A percentile compares a stretch with the other conserved stretches of the same genome.
phyloP scores from a whole-genome alignment of 2,113 vertebrate species.

The Morone saxatilis region DNA sequence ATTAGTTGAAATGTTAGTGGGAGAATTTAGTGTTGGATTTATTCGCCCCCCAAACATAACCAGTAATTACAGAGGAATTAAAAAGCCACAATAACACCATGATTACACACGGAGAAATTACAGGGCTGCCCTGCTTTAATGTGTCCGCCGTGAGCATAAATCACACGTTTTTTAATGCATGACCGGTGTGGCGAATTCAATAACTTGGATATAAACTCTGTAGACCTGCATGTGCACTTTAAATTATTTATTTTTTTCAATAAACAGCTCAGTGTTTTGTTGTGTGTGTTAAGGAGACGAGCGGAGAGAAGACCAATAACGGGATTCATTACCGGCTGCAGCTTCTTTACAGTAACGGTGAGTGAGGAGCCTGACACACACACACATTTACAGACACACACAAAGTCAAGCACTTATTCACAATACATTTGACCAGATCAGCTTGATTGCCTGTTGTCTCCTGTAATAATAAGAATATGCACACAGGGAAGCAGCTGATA shows the following conservation, averaged over 20 bases:
- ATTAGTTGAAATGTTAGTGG: slow-evolving; percentile 41
- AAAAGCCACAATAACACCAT: slow-evolving; percentile 63
- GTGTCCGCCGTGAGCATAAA: slow-evolving; percentile 46
- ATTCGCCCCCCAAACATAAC: slow-evolving; percentile 61
- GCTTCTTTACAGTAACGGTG: slow-evolving; percentile 96
- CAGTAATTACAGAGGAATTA: slow-evolving; percentile 70
- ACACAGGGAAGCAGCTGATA: slow-evolving; percentile 9
- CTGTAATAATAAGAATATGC: background rate
- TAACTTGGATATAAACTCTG: background rate
- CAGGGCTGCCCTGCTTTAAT: slow-evolving; percentile 49
- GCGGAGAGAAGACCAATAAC: slow-evolving; percentile 97
- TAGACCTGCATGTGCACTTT: background rate
- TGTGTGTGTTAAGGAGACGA: slow-evolving; percentile 88
- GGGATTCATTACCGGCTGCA: slow-evolving; percentile 96
- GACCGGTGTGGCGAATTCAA: slow-evolving; percentile 29
- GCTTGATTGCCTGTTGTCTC: background rate
- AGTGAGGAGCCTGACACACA: slow-evolving; percentile 59
- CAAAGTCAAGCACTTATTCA: background rate
- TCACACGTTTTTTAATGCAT: slow-evolving; percentile 42
- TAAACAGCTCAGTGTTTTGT: slow-evolving; percentile 43
- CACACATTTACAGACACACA: slow-evolving; percentile 15
- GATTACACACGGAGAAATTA: slow-evolving; percentile 44
- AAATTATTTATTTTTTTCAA: slow-evolving; percentile 12
- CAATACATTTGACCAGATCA: background rate
- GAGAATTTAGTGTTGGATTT: slow-evolving; percentile 43